A percentile compares a stretch with the other conserved stretches of the same genome.
These are phyloP conservation scores for Congeria kusceri DNA, from an alignment of 2,888 invertebrate species.

Conservation along the genomic window DNA sequence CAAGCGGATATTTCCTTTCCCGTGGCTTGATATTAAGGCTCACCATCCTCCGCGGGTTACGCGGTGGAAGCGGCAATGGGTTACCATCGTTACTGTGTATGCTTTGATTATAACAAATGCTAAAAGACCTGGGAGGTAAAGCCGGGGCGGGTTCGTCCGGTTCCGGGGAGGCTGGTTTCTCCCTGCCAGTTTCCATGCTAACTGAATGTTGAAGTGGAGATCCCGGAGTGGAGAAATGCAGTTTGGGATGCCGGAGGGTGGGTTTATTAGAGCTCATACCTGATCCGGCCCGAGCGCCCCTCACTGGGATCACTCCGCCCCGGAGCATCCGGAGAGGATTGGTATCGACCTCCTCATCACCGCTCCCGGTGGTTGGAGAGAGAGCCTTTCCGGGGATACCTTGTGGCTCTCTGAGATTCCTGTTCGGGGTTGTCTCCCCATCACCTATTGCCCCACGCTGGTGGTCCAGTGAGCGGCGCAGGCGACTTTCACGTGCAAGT, in stretches of 20 bases:
- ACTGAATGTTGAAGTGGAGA: constrained; percentile 66
- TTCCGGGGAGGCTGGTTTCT: constrained; percentile 6
- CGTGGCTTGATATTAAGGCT: constrained; percentile 89
- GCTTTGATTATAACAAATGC: constrained; percentile 65
- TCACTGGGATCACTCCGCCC: constrained; percentile 81
- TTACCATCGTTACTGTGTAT: constrained; percentile 81
- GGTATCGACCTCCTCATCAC: constrained; percentile 85
- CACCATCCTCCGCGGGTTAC: constrained; percentile 89
- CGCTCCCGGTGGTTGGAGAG: constrained; percentile 79
- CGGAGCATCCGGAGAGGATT: constrained; percentile 90
- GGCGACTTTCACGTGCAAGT: constrained; percentile 79
- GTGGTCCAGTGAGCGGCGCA: constrained; percentile 79
- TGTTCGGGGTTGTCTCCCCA: constrained; percentile 63
- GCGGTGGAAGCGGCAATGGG: constrained; percentile 92
- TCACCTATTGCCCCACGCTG: constrained; percentile 72
- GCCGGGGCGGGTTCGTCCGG: constrained; percentile 59
- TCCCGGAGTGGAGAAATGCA: constrained; percentile 55
- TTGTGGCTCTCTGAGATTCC: constrained; percentile 80
- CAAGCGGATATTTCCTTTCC: constrained; percentile 92
- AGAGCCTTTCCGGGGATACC: constrained; percentile 78
- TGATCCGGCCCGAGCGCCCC: constrained; percentile 77
- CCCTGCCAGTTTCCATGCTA: constrained; percentile 69
- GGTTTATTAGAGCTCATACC: constrained; percentile 73
- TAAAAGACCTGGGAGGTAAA: constrained; percentile 74
- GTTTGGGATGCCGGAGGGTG: constrained; percentile 67